Evolutionary conservation across 2,113 vertebrate genomes (phyloP).

Genomic region (Callochromis pleurospilus): DNA sequence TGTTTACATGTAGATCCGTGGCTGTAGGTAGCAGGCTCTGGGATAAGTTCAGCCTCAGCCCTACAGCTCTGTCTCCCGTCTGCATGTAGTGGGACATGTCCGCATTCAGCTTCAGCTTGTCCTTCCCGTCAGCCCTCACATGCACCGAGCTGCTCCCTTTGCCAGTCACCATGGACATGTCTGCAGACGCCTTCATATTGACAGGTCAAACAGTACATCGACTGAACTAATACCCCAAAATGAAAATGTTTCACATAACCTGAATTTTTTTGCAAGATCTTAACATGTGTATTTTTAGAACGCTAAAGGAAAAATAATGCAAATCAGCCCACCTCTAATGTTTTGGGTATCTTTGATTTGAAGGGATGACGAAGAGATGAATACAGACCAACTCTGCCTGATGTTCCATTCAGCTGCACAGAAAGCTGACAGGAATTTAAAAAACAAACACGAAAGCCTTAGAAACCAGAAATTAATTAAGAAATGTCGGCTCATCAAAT

Average conservation of each 20-base stretch:
- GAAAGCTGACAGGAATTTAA: slow-evolving; percentile 60
- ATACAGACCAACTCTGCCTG: slow-evolving; percentile 29
- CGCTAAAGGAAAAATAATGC: background rate
- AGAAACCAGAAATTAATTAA: background rate
- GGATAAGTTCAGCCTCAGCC: slow-evolving; percentile 55
- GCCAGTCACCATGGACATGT: slow-evolving; percentile 12
- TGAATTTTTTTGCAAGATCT: background rate
- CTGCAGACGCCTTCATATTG: slow-evolving; percentile 65
- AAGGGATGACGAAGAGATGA: slow-evolving; percentile 60
- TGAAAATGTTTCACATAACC: background rate
- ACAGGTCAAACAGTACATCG: background rate
- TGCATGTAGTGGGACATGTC: slow-evolving; percentile 46
- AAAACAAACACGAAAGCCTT: background rate
- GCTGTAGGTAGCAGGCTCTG: slow-evolving; percentile 63
- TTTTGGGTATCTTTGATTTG: slow-evolving; percentile 56
- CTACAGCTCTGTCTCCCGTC: slow-evolving; percentile 24
- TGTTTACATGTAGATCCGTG: slow-evolving; percentile 52
- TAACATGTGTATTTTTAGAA: background rate
- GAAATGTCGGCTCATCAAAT: background rate
- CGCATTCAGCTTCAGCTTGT: slow-evolving; percentile 58
- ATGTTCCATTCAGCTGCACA: slow-evolving; percentile 59
- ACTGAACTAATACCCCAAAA: background rate
- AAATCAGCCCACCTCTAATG: slow-evolving; percentile 53
- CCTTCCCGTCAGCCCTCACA: slow-evolving; percentile 59
- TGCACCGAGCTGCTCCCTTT: slow-evolving; percentile 58